phyloP scores from a whole-genome alignment of 1,140 invertebrate species.

The Drepana arcuata region DNA sequence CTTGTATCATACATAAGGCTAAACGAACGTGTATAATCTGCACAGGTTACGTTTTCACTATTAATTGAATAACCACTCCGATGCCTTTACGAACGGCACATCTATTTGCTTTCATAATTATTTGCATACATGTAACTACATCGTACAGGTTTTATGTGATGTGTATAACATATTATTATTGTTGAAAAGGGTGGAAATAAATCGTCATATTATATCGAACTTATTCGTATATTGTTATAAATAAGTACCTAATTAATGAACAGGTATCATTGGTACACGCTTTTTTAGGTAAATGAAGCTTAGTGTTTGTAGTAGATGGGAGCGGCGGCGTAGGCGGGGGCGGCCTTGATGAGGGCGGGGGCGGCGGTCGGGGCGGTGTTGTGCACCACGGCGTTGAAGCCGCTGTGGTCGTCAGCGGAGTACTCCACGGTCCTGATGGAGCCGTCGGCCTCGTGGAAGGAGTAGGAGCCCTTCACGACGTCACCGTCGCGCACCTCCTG shows the following conservation, averaged over 20 bases:
- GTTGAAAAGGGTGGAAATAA: not conserved
- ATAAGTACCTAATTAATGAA: conserved; percentile 28
- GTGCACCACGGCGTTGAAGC: conserved; percentile 73
- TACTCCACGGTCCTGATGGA: conserved; percentile 71
- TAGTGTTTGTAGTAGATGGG: conserved; percentile 25
- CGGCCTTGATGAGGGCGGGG: conserved; percentile 14
- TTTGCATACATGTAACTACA: too few species aligned
- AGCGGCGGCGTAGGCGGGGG: conserved; percentile 13
- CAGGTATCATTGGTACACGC: conserved; percentile 1
- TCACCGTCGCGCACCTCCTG: conserved; percentile 69
- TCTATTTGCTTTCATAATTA: too few species aligned
- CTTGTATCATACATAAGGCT: too few species aligned
- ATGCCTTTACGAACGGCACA: too few species aligned
- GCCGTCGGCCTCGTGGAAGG: conserved; percentile 69
- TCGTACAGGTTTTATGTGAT: too few species aligned
- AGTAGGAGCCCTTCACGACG: conserved; percentile 72
- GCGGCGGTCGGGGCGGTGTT: conserved; percentile 62
- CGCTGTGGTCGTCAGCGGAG: conserved; percentile 68
- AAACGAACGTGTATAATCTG: too few species aligned
- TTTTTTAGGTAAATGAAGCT: too few species aligned
- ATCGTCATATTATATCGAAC: conserved; percentile 6
- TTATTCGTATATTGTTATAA: conserved; percentile 29
- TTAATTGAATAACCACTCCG: too few species aligned
- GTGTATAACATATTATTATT: too few species aligned
- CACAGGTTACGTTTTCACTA: too few species aligned